Conservation (phyloP, 2,113 vertebrate genomes). For the Alectura lathami region DNA sequence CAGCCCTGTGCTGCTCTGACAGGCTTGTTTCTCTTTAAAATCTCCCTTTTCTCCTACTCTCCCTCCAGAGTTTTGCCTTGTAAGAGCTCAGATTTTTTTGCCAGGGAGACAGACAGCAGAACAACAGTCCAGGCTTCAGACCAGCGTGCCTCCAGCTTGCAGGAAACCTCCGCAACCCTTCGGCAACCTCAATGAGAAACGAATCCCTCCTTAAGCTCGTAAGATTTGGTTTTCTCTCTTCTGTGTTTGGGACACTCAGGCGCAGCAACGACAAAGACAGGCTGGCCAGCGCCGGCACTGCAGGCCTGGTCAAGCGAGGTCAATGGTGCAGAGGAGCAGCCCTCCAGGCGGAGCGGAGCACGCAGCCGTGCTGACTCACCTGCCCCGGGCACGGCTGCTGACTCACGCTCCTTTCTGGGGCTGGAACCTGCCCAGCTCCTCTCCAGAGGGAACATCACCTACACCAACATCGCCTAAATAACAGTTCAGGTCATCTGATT, state of each 20-base stretch:
- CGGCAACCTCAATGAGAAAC: background rate
- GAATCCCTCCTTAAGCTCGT: background rate
- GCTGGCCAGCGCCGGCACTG: background rate
- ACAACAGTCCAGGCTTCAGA: rapidly evolving
- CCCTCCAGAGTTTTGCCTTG: background rate
- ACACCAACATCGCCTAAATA: background rate
- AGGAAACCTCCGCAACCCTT: background rate
- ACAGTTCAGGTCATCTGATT: background rate
- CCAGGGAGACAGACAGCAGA: background rate
- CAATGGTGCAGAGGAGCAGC: slow-evolving; percentile 39
- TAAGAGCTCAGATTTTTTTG: background rate
- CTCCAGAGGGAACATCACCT: background rate
- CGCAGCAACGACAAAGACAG: background rate
- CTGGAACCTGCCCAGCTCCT: background rate
- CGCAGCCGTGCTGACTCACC: slow-evolving; percentile 34
- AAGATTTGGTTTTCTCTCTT: background rate
- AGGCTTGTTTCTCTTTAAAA: background rate
- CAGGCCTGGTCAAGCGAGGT: slow-evolving; percentile 45
- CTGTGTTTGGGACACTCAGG: background rate
- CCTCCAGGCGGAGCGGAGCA: background rate
- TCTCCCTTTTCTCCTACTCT: background rate
- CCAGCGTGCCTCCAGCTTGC: too few species aligned
- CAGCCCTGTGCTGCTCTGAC: rapidly evolving
- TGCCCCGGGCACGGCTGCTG: slow-evolving; percentile 13
- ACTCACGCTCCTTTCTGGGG: background rate